Evolutionary conservation across 2,113 vertebrate species (phyloP), one percentile per base, ranked within the genome.

Genomic region (Nicator chloris): DNA sequence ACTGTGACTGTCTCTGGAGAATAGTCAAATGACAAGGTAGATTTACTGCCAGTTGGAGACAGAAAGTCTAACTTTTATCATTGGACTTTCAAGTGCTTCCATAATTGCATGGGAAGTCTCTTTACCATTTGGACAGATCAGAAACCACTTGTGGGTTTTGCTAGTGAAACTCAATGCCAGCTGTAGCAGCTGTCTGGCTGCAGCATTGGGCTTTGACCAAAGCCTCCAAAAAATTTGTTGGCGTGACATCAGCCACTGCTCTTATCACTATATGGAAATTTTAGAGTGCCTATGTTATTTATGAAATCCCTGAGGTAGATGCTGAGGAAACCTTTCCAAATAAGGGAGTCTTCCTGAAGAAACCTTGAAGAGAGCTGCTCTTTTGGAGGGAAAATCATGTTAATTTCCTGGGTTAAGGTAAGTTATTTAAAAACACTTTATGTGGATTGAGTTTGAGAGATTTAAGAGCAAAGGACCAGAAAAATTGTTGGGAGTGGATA

Each of bases 1-100:
- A 63, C 47, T 35, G 23, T 66, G 76, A 50, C 23, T 59, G 39
- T n/a, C 59, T 88, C 39, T 73, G 64, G 61, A 35, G 88, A 93
- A 35, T 15, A 82, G 80, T 53, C 76, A 81, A 54, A 54, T 73
- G 39, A 19, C 54, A 86, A 0, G 3, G 47, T 19, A 90, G 24
- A 93, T 30, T 94, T 93, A 50, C 64, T 63, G 45, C 61, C 4
- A 5, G 54, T 8, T 83, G 92, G 88, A 97, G 96, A 92, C 79
- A 88, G 90, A 92, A 92, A 93, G 91, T 93, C 94, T 94, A 93
- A 77, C 75, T 95, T 75, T 86, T 94, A 90, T 95, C 82, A 83
- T 24, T 95, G 91, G 71, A 59, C 76, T 81, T 88, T 92, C 45
- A 93, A 95, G 81, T 63, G 27, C 60, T 47, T 94, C 86, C 84